Evolutionary conservation across 2,797 vertebrate genomes (phyloP).

Genomic region (Pangasius krempfi): DNA sequence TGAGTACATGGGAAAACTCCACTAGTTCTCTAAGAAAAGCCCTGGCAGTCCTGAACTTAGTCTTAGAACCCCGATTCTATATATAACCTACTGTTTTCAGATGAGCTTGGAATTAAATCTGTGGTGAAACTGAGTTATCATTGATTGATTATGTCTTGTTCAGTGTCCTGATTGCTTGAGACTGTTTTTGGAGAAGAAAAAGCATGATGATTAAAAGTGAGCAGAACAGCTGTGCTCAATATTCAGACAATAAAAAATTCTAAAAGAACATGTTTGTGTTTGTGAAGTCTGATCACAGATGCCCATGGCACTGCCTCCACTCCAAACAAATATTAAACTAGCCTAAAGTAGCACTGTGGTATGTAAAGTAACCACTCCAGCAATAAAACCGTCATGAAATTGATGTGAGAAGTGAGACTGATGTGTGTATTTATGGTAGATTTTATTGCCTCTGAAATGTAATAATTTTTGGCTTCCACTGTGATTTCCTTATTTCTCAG

Average conservation of each 20-base stretch:
- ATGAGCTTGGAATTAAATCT: background rate
- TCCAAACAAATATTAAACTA: conserved; percentile 24
- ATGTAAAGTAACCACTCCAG: conserved; percentile 4
- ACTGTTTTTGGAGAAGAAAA: background rate
- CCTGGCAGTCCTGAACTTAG: background rate
- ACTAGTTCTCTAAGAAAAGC: background rate
- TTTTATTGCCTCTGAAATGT: conserved; percentile 13
- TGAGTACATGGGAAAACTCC: background rate
- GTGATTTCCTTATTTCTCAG: background rate
- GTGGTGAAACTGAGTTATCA: background rate
- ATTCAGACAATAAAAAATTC: background rate
- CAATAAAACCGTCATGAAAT: background rate
- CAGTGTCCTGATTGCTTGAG: background rate
- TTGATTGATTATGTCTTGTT: background rate
- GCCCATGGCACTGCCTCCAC: conserved; percentile 32
- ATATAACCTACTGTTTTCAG: background rate
- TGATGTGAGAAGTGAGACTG: conserved; percentile 8
- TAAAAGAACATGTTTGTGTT: background rate
- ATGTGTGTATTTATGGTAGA: conserved; percentile 12
- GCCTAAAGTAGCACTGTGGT: conserved; percentile 20
- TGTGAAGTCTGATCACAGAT: background rate
- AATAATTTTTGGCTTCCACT: conserved; percentile 12
- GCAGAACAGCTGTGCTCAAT: background rate
- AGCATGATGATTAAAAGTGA: background rate
- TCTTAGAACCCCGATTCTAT: background rate